Evolutionary conservation across 2,113 vertebrate species (phyloP).

Genomic region (Larimichthys crocea): DNA sequence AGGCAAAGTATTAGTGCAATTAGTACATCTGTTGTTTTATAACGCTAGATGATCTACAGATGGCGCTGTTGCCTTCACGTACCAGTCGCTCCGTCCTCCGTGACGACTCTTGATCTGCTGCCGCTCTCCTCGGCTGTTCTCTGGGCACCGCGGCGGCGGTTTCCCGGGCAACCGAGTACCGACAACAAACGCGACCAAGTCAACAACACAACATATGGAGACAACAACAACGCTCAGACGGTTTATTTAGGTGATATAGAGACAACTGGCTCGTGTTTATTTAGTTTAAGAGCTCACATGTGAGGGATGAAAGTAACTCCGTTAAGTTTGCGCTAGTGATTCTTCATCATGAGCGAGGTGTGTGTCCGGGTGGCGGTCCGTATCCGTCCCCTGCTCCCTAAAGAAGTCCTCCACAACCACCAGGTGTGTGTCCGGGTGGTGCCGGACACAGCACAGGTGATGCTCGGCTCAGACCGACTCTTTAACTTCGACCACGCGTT

Average conservation of each 20-base stretch:
- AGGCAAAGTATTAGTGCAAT: too few species aligned
- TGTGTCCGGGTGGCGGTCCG: slow-evolving; percentile 91
- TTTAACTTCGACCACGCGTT: slow-evolving; percentile 94
- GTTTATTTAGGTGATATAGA: not conserved
- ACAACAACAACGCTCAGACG: too few species aligned
- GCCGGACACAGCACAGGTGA: slow-evolving; percentile 86
- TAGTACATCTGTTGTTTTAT: not conserved
- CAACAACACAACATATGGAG: not conserved
- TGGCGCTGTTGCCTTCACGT: slow-evolving; percentile 54
- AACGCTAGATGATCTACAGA: not conserved
- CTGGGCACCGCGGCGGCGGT: slow-evolving; percentile 33
- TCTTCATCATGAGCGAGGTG: slow-evolving; percentile 85
- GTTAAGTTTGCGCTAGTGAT: fast-evolving
- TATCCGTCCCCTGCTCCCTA: slow-evolving; percentile 90
- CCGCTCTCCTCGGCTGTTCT: slow-evolving; percentile 24
- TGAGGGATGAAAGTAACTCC: not conserved
- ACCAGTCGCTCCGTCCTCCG: not conserved
- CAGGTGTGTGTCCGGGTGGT: slow-evolving; percentile 88
- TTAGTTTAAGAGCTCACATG: not conserved
- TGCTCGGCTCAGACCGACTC: slow-evolving; percentile 86
- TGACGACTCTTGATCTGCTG: slow-evolving; percentile 13
- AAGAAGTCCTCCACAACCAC: slow-evolving; percentile 89
- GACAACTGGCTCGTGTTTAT: not conserved
- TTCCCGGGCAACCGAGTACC: slow-evolving; percentile 65
- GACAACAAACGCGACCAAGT: slow-evolving; percentile 61